Evolutionary conservation across 2,113 vertebrate species (phyloP).

Genomic region (Upupa epops): DNA sequence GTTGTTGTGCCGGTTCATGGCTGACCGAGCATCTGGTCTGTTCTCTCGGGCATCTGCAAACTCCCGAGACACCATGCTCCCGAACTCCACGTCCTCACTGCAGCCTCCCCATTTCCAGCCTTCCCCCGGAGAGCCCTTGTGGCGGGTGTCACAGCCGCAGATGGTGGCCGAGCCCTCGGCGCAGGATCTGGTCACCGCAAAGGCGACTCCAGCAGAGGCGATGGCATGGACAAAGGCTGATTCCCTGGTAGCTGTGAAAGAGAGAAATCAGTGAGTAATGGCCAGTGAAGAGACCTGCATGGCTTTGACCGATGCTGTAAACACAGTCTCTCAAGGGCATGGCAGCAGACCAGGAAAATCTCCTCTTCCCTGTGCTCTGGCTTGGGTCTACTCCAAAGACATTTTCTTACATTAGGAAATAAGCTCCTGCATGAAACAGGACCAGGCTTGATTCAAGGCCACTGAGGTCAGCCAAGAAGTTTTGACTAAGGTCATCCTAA

Average conservation of each 20-base stretch:
- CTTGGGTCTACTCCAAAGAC: not conserved
- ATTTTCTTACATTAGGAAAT: not conserved
- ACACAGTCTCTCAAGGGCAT: not conserved
- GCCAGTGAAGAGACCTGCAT: accelerated
- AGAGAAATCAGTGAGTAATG: not conserved
- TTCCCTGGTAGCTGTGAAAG: slow-evolving; percentile 88
- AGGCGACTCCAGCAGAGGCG: slow-evolving; percentile 92
- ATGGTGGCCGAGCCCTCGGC: slow-evolving; percentile 90
- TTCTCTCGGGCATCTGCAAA: slow-evolving; percentile 96
- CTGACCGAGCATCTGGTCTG: slow-evolving; percentile 92
- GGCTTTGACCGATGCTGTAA: not conserved
- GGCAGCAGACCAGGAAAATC: not conserved
- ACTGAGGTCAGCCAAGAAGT: not conserved
- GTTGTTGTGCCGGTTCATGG: slow-evolving; percentile 98
- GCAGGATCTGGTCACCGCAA: slow-evolving; percentile 91
- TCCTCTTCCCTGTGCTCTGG: not conserved
- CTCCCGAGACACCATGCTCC: slow-evolving; percentile 95
- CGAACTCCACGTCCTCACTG: slow-evolving; percentile 95
- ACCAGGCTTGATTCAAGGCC: not conserved
- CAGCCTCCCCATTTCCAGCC: slow-evolving; percentile 99
- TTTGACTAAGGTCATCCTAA: not conserved
- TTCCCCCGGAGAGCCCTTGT: slow-evolving; percentile 90
- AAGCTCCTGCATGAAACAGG: not conserved
- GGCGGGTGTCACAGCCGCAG: slow-evolving; percentile 92
- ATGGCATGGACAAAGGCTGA: slow-evolving; percentile 97